Conservation (phyloP, 2,888 invertebrate genomes). For the Drosophila rellima region DNA sequence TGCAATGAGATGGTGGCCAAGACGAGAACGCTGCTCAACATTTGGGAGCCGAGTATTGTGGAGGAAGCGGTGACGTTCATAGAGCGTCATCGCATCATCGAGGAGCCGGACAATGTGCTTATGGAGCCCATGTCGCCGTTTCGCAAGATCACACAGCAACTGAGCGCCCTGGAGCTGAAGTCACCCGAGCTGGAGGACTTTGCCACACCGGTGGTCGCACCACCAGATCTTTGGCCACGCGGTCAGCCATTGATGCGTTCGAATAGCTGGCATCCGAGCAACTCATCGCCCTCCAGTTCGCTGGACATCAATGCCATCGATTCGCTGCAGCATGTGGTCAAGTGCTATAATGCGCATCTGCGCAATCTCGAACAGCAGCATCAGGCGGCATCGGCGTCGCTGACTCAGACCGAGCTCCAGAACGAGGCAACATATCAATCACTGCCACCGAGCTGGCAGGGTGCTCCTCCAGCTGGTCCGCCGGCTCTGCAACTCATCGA, state of each 20-base stretch:
- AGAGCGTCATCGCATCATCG: slow-evolving; percentile 89
- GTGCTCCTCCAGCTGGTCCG: slow-evolving; percentile 4
- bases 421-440: slow-evolving; percentile 79
- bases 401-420: neutral
- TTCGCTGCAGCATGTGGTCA: slow-evolving; percentile 83
- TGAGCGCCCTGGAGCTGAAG: slow-evolving; percentile 90
- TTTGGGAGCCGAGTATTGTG: slow-evolving; percentile 94
- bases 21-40: slow-evolving; percentile 91
- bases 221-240: slow-evolving; percentile 89
- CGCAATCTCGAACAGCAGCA: slow-evolving; percentile 53
- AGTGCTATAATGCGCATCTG: slow-evolving; percentile 83
- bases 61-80: slow-evolving; percentile 94
- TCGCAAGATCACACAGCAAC: slow-evolving; percentile 91
- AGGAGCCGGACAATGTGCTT: slow-evolving; percentile 86
- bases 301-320: slow-evolving; percentile 84
- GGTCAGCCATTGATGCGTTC: slow-evolving; percentile 73
- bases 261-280: slow-evolving; percentile 82
- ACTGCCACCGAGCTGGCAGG: slow-evolving; percentile 70
- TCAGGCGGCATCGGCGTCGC: neutral
- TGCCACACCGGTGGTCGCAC: slow-evolving; percentile 89
- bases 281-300: slow-evolving; percentile 74
- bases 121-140: slow-evolving; percentile 90
- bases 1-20: slow-evolving; percentile 92
- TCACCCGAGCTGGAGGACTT: slow-evolving; percentile 91
- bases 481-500: slow-evolving; percentile 60